Evolutionary conservation across 1,140 invertebrate genomes (phyloP).

Genomic region (Globodera rostochiensis): DNA sequence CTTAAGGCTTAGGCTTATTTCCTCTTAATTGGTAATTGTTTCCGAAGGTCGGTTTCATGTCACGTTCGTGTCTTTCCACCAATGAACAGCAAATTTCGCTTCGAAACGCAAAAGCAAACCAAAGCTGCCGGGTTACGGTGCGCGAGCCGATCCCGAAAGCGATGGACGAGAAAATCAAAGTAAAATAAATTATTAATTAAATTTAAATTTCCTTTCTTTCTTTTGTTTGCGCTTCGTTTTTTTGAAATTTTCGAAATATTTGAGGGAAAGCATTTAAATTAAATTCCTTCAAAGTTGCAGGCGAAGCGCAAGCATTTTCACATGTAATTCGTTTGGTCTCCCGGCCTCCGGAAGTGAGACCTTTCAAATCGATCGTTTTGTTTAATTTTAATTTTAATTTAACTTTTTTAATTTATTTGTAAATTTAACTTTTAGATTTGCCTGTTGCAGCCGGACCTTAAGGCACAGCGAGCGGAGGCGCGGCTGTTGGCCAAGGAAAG

Average conservation of each 20-base stretch:
- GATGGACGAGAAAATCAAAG: constrained; percentile 68
- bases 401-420: background rate
- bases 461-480: constrained; percentile 13
- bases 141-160: constrained; percentile 66
- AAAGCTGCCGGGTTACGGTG: constrained; percentile 63
- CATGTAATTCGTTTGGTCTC: background rate
- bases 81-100: constrained; percentile 66
- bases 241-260: too few relatives aligned
- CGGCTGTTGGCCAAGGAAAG: constrained; percentile 37
- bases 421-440: constrained; percentile 28
- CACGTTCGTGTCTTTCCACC: constrained; percentile 52
- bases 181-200: background rate
- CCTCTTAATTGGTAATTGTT: too few relatives aligned
- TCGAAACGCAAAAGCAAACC: constrained; percentile 65
- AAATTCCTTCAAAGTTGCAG: constrained; percentile 1
- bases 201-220: background rate
- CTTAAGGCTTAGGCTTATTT: background rate
- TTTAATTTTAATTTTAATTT: too few relatives aligned
- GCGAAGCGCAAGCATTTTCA: constrained; percentile 12
- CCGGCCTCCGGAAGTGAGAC: too few relatives aligned
- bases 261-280: background rate
- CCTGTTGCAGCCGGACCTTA: constrained; percentile 37
- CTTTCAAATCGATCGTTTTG: too few relatives aligned
- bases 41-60: constrained; percentile 56
- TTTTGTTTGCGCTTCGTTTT: background rate